These are phyloP conservation scores for Uropetala carovei DNA, from an alignment of 2,888 invertebrate genomes.

Conservation along the genomic window DNA sequence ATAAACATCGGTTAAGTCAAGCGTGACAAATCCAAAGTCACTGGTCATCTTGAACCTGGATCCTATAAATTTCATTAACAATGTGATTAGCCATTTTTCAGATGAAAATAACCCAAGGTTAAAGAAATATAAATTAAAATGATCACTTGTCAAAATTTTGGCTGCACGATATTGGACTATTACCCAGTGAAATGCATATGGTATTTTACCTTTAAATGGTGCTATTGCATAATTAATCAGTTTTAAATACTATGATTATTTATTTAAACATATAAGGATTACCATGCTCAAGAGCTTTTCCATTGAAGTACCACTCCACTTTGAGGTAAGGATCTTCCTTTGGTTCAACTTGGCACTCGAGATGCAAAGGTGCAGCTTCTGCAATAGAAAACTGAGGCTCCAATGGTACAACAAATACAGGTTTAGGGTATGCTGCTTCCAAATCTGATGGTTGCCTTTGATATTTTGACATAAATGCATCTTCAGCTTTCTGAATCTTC, in stretches of 20 bases:
- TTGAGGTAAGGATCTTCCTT: conserved; percentile 93
- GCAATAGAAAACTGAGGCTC: conserved; percentile 87
- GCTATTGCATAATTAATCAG: neutral
- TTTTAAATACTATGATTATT: neutral
- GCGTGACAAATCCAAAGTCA: conserved; percentile 97
- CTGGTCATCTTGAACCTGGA: conserved; percentile 94
- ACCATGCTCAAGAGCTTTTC: conserved; percentile 90
- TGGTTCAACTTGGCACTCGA: conserved; percentile 96
- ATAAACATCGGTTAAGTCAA: conserved; percentile 94
- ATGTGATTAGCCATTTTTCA: neutral
- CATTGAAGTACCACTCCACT: conserved; percentile 96
- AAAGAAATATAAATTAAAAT: neutral
- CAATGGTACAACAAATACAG: conserved; percentile 90
- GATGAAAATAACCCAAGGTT: too few species aligned
- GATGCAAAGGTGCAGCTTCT: conserved; percentile 90
- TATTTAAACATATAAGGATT: conserved; percentile 56
- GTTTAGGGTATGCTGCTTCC: conserved; percentile 88
- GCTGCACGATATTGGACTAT: neutral
- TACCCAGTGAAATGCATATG: neutral
- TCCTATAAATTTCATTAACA: conserved; percentile 71
- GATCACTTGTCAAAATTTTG: neutral
- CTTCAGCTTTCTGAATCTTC: conserved; percentile 93
- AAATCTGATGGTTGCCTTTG: conserved; percentile 83
- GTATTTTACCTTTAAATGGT: neutral
- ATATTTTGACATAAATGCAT: conserved; percentile 84